Evolutionary conservation across 2,113 vertebrate genomes (phyloP).

Genomic region (Ameiurus melas): DNA sequence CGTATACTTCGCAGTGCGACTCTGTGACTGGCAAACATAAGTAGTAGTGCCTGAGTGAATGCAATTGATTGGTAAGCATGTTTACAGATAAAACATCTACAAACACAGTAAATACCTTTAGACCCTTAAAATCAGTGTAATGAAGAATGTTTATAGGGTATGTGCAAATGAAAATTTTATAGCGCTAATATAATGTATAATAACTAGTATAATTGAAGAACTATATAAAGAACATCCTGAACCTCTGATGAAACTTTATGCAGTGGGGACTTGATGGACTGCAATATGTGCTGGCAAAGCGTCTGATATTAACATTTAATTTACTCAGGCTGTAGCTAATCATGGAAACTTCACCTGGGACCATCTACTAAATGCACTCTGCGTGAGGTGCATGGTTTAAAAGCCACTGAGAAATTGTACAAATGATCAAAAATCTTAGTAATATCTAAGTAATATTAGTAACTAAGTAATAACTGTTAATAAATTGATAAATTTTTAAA

Average conservation of each 20-base stretch:
- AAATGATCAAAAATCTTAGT: neutral
- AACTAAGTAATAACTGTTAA: neutral
- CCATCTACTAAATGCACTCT: slow-evolving; percentile 1
- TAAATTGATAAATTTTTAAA: neutral
- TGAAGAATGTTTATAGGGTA: slow-evolving; percentile 7
- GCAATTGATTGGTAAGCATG: neutral
- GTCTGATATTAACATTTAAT: slow-evolving; percentile 10
- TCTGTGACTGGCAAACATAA: too few relatives aligned
- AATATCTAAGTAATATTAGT: neutral
- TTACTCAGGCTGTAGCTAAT: slow-evolving; percentile 2
- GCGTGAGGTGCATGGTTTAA: neutral
- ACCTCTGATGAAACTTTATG: slow-evolving; percentile 46
- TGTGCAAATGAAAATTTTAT: slow-evolving; percentile 5
- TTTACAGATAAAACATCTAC: neutral
- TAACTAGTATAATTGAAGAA: neutral
- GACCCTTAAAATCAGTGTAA: neutral
- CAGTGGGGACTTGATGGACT: slow-evolving; percentile 1
- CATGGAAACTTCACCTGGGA: neutral
- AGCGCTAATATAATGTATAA: slow-evolving; percentile 3
- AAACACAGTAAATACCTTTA: neutral
- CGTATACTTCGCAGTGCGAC: too few relatives aligned
- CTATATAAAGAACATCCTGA: slow-evolving; percentile 23
- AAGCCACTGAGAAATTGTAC: neutral
- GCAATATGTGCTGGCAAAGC: neutral
- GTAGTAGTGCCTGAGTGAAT: too few relatives aligned